Evolutionary conservation across 2,888 invertebrate genomes (phyloP).

Genomic region (Coronaproctus castanopsis): DNA sequence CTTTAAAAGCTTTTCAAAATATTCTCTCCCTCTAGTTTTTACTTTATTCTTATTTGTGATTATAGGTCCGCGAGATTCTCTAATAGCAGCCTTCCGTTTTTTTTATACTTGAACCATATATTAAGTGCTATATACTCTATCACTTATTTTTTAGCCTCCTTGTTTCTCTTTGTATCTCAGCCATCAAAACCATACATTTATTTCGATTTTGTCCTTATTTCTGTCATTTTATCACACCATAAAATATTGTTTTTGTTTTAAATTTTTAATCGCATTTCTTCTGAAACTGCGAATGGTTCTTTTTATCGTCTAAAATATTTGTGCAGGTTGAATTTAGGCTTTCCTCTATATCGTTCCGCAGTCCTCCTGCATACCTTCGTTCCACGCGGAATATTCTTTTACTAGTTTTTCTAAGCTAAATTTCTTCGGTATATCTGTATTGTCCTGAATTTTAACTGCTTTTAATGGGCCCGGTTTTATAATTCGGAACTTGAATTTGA

Average conservation of each 20-base stretch:
- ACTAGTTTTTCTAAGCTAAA: not conserved
- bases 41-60: no score
- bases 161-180: not conserved
- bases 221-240: no score
- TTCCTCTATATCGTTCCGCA: not conserved
- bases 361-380: not conserved
- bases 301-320: not conserved
- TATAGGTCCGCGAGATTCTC: not conserved
- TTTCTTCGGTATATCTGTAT: not conserved
- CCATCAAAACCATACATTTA: not conserved
- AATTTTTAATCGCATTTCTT: not conserved
- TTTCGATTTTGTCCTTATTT: not conserved
- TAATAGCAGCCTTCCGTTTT: not conserved
- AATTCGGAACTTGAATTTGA: not conserved
- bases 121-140: not conserved
- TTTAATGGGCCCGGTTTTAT: not conserved
- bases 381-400: not conserved
- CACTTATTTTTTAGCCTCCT: not conserved
- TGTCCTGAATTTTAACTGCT: not conserved
- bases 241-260: not conserved
- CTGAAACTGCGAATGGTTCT: not conserved
- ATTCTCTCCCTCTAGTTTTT: no score
- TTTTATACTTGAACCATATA: not conserved
- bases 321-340: not conserved
- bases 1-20: no score